Evolutionary conservation across 2,797 vertebrate genomes (phyloP), one percentile per base, ranked within the genome.

Genomic region (Poeciliopsis turneri): DNA sequence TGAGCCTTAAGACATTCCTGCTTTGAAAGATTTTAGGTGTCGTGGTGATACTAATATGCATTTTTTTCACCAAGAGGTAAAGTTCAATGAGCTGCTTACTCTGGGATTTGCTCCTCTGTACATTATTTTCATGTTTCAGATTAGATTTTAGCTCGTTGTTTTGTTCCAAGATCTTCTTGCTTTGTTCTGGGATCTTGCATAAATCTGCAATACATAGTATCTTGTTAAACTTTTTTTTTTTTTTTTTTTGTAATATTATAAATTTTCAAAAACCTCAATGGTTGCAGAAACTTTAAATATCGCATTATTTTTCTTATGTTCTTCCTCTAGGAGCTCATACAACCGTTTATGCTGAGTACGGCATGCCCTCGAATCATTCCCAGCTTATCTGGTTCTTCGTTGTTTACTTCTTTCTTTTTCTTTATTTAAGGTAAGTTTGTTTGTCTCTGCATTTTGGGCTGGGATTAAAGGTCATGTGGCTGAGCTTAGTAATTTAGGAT

Each of bases 301-400:
- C 25, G 30, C 28, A 30, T 20, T 25, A n/a, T 18, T 72, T 20
- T 5, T n/a, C 25, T 70, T 33, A 4, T 75, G 83, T 13, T 88
- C 49, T 91, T 82, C 84, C 75, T 80, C 36, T 93, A 99, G 98
- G 97, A 82, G 92, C 96, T 82, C 98, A 99, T 86, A 75, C 90
- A 75, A 91, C 91, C n/a, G 93, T 98, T 91, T 94, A 94, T 87
- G 96, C 97, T 86, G 97, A 98, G 87, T 99, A 99, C 90, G 98
- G 98, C 87, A 98, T 99, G 97, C 98, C 98, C 5, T 99, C 98
- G 91, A 99, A 96, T 93, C 98, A 99, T 90, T 97, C 98, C 86
- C 98, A 99, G 87, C 97, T 99, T 78, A 99, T 98, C 93, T 99
- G 98, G 98, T 99, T 99, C 96, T 99, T 99, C 96, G 97, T 98